Evolutionary conservation across 2,797 vertebrate species (phyloP), one percentile per base, ranked within the genome.

Genomic region (Jordanella pulchra): DNA sequence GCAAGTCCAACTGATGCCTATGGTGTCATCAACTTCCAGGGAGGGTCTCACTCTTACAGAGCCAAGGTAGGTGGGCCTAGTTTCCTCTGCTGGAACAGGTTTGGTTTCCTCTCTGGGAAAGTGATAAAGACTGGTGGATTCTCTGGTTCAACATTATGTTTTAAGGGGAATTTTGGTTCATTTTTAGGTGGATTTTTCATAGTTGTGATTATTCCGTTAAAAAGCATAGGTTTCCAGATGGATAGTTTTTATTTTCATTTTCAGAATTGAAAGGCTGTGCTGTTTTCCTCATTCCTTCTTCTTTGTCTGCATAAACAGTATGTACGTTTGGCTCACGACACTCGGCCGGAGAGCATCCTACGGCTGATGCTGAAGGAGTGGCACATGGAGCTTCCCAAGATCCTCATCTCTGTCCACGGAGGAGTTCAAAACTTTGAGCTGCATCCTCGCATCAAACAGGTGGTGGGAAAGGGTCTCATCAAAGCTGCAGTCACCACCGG

Each of bases 371-470:
- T 99, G 83, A 98, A 97, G 92, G 97, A 99, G 86, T 99, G 98
- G 98, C 97, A 99, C 79, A 99, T 99, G 96, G 98, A 99, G 90
- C 95, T 99, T 84, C 98, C 98, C 18, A 99, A 99, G 91, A 97
- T 99, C 82, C 96, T 99, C 82, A 98, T 99, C 91, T 99, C 97
- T 80, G 97, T 99, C 78, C 97, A 99, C 21, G 98, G 97, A 65
- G 97, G 98, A 77, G 96, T 98, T 92, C 98, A 99, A 89, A 99
- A 99, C 91, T 99, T 99, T 88, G 98, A 99, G 70, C 94, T 99
- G 76, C 98, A 99, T 86, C 98, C 97, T 42, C 96, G 96, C 79
- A 96, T 99, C 91, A 99, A 99, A 85, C 98, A 99, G 80, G 94
- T 99, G 87, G 95, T 99, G 90, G 97, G 97, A 63, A 99, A 99